A percentile compares a stretch with the other conserved stretches of the same genome.
phyloP scores from a whole-genome alignment of 2,113 vertebrate species.

The Calyptomena viridis region DNA sequence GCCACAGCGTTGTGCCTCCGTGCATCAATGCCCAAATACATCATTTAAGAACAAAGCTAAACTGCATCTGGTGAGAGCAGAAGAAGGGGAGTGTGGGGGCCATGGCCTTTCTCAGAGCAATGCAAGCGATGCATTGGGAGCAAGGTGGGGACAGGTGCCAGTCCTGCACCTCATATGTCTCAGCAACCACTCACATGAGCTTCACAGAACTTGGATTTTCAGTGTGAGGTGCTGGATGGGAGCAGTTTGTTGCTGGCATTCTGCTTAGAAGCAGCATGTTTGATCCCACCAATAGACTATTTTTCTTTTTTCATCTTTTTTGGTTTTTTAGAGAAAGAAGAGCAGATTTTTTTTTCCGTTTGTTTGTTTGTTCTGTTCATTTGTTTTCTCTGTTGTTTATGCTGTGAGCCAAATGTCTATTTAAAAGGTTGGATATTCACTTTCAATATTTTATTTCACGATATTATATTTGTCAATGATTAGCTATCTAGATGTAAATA shows the following conservation, averaged over 20 bases:
- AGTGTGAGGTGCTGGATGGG: neutral
- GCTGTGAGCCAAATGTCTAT: conserved; percentile 82
- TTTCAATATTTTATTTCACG: conserved; percentile 76
- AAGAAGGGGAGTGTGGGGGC: neutral
- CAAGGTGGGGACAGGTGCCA: neutral
- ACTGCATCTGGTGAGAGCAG: neutral
- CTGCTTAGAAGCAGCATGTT: neutral
- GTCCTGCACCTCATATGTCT: accelerated
- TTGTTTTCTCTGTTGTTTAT: conserved; percentile 71
- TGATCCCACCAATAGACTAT: neutral
- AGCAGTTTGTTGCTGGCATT: conserved; percentile 8
- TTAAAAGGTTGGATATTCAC: conserved; percentile 76
- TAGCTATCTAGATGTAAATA: conserved; percentile 79
- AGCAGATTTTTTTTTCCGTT: conserved; percentile 21
- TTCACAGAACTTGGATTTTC: neutral
- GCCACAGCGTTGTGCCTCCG: neutral
- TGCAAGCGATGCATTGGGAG: neutral
- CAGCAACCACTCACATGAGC: neutral
- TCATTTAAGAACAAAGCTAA: neutral
- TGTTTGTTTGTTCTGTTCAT: conserved; percentile 3
- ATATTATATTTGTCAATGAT: conserved; percentile 74
- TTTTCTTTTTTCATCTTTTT: neutral
- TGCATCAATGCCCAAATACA: neutral
- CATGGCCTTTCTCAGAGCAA: neutral
- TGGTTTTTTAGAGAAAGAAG: neutral